A percentile compares a stretch with the other conserved stretches of the same genome.
phyloP scores from a whole-genome alignment of 37 sponge, comb jelly and placozoan genomes.

The Cladorhizidae sp. region DNA sequence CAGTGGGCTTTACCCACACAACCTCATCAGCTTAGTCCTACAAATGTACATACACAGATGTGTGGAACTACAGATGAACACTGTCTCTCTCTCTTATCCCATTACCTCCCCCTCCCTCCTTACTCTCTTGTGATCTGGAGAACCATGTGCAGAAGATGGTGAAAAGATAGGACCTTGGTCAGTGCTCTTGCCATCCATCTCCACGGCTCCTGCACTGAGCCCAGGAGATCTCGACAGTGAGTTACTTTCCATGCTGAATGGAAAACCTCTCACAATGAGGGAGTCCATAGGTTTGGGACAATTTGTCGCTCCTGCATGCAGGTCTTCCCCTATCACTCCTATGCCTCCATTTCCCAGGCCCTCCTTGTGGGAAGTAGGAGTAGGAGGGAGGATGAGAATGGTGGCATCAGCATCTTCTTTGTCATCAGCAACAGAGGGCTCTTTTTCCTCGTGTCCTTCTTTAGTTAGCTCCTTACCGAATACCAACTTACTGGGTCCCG shows the following conservation, averaged over 20 bases:
- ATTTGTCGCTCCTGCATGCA: background rate
- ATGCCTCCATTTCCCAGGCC: too few species aligned
- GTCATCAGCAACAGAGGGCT: background rate
- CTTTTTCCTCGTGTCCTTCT: background rate
- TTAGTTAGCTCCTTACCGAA: background rate
- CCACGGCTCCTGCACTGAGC: background rate
- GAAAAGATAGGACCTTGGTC: conserved; percentile 5
- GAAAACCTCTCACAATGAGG: background rate
- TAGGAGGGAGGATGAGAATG: conserved; percentile 42
- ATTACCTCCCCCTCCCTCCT: background rate
- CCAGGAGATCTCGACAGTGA: background rate
- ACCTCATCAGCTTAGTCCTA: too few species aligned
- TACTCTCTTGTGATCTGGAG: conserved; percentile 10
- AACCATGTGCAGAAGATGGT: background rate
- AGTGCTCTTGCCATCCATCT: background rate
- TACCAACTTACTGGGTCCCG: background rate
- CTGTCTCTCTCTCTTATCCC: background rate
- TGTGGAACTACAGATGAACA: too few species aligned
- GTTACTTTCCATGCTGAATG: background rate
- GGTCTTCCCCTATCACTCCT: too few species aligned
- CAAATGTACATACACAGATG: too few species aligned
- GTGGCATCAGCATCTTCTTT: background rate
- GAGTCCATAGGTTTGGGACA: background rate
- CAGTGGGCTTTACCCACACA: too few species aligned
- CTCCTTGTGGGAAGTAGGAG: conserved; percentile 20